These are phyloP conservation scores for Ia io DNA, from an alignment of 2,113 vertebrate genomes.

Conservation along the genomic window DNA sequence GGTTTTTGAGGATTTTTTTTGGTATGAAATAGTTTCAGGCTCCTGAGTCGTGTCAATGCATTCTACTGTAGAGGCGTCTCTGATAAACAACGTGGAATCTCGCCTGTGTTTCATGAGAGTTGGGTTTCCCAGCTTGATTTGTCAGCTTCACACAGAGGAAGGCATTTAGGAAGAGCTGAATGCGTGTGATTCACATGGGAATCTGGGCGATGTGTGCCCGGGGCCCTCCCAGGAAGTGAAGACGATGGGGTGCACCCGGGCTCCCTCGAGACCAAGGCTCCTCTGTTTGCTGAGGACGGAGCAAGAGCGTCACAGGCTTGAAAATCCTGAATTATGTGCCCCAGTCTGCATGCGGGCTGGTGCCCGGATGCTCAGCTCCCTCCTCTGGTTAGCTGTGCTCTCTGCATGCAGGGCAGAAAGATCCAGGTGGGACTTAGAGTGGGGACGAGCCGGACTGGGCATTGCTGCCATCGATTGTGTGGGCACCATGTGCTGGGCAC, in stretches of 20 bases:
- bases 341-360: not conserved
- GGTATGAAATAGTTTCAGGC: not conserved
- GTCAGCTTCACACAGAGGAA: conserved; percentile 16
- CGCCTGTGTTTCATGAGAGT: not conserved
- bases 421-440: not conserved
- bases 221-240: conserved; percentile 17
- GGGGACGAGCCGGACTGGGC: not conserved
- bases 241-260: not conserved
- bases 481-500: rapidly evolving
- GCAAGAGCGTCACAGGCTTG: not conserved
- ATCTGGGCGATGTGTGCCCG: not conserved
- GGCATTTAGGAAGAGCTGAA: conserved; percentile 45
- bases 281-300: conserved; percentile 5
- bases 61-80: not conserved
- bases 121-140: not conserved
- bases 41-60: not conserved
- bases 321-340: not conserved
- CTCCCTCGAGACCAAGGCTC: not conserved
- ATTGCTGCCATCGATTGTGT: no score
- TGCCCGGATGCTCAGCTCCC: not conserved
- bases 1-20: not conserved
- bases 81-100: not conserved
- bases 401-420: not conserved
- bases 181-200: conserved; percentile 16
- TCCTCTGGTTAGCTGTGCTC: not conserved